Conservation (phyloP, 2,113 vertebrate genomes). For the Nesogale talazaci region DNA sequence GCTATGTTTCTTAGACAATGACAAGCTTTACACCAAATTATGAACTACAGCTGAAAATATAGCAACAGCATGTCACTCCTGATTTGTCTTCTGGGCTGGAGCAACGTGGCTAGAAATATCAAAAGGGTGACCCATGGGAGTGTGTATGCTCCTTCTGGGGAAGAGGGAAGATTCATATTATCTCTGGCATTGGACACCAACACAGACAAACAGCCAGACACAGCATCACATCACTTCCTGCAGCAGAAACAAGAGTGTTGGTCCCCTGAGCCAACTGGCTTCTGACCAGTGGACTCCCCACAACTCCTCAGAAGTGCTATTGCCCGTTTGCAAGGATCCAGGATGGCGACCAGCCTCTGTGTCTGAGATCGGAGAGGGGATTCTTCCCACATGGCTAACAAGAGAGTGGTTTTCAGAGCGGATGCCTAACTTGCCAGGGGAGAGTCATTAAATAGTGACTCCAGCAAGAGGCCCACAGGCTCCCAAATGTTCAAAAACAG, state of each 20-base stretch:
- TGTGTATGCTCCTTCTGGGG: conserved; percentile 25
- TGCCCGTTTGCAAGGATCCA: neutral
- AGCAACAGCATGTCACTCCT: conserved; percentile 49
- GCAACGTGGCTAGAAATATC: conserved; percentile 41
- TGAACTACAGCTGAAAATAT: conserved; percentile 55
- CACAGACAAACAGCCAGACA: conserved; percentile 61
- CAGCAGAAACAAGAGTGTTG: conserved; percentile 14
- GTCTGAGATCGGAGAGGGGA: neutral
- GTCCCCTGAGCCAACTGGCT: conserved; percentile 60
- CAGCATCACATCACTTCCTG: conserved; percentile 26
- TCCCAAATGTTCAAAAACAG: neutral
- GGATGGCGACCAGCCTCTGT: neutral
- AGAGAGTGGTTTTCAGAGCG: neutral
- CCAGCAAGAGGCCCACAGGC: too few species aligned
- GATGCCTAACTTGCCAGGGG: neutral
- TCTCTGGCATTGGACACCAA: conserved; percentile 67
- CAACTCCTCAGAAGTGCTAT: neutral
- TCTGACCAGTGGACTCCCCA: conserved; percentile 40
- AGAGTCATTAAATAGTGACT: neutral
- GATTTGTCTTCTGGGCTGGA: conserved; percentile 61
- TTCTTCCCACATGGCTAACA: neutral
- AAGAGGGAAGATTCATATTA: conserved; percentile 63
- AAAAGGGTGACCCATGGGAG: conserved; percentile 57
- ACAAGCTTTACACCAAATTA: conserved; percentile 66
- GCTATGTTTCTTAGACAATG: conserved; percentile 68